phyloP scores from a whole-genome alignment of 2,797 vertebrate species.

The Gastrophryne carolinensis region DNA sequence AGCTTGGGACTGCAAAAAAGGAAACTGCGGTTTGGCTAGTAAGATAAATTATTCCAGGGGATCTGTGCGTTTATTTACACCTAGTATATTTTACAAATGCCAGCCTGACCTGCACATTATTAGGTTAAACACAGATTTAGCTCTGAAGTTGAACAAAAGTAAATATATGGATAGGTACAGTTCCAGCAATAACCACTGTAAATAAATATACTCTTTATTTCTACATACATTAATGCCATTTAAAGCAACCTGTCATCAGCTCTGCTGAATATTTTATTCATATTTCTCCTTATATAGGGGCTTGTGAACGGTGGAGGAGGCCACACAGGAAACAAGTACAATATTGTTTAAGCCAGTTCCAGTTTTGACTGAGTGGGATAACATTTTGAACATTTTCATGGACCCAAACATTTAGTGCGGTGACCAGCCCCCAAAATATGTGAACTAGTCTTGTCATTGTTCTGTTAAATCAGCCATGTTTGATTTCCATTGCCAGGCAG shows the following conservation, averaged over 20 bases:
- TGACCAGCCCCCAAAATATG: too few species aligned
- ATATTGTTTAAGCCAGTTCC: too few species aligned
- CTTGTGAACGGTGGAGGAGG: background rate
- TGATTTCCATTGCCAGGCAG: too few species aligned
- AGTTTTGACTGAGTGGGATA: too few species aligned
- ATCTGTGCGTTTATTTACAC: constrained; percentile 37
- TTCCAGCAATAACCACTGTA: background rate
- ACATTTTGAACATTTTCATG: too few species aligned
- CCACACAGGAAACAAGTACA: too few species aligned
- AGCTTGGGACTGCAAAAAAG: constrained; percentile 27
- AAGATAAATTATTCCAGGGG: constrained; percentile 20
- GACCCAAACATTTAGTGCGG: too few species aligned
- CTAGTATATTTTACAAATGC: constrained; percentile 21
- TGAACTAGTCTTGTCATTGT: too few species aligned
- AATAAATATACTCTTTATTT: background rate
- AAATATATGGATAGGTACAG: background rate
- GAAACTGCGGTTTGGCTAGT: constrained; percentile 31
- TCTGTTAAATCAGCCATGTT: too few species aligned
- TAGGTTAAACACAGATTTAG: constrained; percentile 29
- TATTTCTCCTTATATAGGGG: background rate
- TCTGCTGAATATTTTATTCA: background rate
- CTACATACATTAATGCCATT: background rate
- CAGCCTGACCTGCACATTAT: constrained; percentile 15
- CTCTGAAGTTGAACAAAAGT: background rate
- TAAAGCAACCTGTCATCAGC: background rate